Evolutionary conservation across 2,113 vertebrate genomes (phyloP).

Genomic region (Ramphastos sulfuratus): DNA sequence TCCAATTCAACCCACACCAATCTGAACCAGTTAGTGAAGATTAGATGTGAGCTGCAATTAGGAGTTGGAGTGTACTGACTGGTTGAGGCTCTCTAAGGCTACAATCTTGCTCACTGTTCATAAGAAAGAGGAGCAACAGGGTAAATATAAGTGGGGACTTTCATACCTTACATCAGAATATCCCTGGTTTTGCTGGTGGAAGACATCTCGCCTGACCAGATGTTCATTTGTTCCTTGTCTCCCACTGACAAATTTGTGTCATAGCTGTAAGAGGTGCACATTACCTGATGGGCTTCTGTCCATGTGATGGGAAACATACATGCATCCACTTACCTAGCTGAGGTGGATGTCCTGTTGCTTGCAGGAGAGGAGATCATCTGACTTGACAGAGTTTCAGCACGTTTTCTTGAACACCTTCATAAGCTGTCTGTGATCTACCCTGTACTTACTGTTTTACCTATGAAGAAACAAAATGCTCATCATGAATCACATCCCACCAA

Average conservation of each 20-base stretch:
- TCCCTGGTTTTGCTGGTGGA: not conserved
- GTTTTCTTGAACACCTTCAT: not conserved
- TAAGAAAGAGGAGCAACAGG: not conserved
- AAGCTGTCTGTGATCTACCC: not conserved
- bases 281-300: not conserved
- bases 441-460: not conserved
- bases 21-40: not conserved
- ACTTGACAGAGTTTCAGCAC: not conserved
- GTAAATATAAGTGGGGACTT: not conserved
- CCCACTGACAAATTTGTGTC: not conserved
- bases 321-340: not conserved
- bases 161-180: not conserved
- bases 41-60: not conserved
- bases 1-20: not conserved
- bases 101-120: not conserved
- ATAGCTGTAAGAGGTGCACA: accelerated
- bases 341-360: not conserved
- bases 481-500: not conserved
- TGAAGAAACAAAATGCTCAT: not conserved
- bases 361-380: not conserved
- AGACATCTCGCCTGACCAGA: not conserved
- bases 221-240: not conserved
- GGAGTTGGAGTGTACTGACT: not conserved
- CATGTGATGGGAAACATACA: not conserved
- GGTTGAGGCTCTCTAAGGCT: not conserved